Evolutionary conservation across 1,140 invertebrate genomes (phyloP).

Genomic region (Semibalanus balanoides): DNA sequence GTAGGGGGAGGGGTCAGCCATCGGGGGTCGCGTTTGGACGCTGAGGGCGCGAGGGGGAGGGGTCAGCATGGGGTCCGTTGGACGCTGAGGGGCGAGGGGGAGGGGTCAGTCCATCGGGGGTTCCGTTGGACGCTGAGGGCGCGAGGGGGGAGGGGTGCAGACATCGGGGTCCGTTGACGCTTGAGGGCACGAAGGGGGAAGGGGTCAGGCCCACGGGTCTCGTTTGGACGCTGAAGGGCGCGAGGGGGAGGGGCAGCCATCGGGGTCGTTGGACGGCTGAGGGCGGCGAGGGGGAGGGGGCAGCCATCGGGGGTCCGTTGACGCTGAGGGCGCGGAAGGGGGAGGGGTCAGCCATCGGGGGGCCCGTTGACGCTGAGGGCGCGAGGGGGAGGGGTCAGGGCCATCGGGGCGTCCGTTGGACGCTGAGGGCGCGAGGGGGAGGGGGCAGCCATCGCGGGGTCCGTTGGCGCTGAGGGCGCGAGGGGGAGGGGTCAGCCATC

Average conservation of each 20-base stretch:
- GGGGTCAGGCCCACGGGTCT: too few species aligned
- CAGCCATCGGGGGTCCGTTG: conserved; percentile 45
- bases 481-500: too few species aligned
- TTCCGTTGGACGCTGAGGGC: conserved; percentile 46
- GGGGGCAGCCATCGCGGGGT: conserved; percentile 39
- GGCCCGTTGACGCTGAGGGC: conserved; percentile 46
- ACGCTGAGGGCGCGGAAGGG: conserved; percentile 35
- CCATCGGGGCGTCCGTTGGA: conserved; percentile 48
- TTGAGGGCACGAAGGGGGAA: too few species aligned
- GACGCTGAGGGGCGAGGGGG: conserved; percentile 37
- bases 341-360: conserved; percentile 29
- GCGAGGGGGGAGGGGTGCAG: too few species aligned
- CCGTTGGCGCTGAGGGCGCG: conserved; percentile 43
- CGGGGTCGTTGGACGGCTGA: too few species aligned
- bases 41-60: conserved; percentile 30
- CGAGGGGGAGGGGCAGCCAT: too few species aligned
- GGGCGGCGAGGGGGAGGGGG: too few species aligned
- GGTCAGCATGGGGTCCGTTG: conserved; percentile 46
- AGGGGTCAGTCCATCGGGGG: too few species aligned
- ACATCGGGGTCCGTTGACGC: conserved; percentile 48
- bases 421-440: conserved; percentile 31
- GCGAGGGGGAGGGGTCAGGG: too few species aligned
- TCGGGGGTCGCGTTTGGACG: conserved; percentile 49
- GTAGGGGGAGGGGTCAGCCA: conserved; percentile 10
- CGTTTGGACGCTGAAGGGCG: too few species aligned